Percentiles rank a stretch among this genome's conserved stretches.
These are phyloP conservation scores for Drosophila hamatofila DNA, from an alignment of 2,888 invertebrate genomes.

Conservation along the genomic window DNA sequence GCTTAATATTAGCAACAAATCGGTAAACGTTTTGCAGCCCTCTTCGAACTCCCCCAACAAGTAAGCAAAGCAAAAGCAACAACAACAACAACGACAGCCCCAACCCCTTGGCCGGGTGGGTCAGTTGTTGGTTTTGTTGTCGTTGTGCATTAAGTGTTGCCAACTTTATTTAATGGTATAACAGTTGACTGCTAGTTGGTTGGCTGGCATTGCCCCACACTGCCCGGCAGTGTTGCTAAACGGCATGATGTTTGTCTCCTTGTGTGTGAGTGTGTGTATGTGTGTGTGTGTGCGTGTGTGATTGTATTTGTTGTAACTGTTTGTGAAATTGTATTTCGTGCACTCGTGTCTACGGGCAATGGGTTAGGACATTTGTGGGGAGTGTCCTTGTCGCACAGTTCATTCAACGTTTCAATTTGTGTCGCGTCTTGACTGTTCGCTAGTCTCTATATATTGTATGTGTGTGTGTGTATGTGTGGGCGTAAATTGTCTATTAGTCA, in stretches of 20 bases:
- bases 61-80: slow-evolving; percentile 23
- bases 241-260: slow-evolving; percentile 39
- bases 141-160: slow-evolving; percentile 83
- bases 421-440: slow-evolving; percentile 53
- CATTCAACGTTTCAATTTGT: slow-evolving; percentile 60
- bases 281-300: slow-evolving; percentile 35
- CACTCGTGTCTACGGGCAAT: slow-evolving; percentile 43
- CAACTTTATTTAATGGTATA: slow-evolving; percentile 83
- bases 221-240: slow-evolving; percentile 62
- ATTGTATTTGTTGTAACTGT: slow-evolving; percentile 50
- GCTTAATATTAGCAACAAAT: slow-evolving; percentile 78
- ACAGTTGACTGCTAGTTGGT: slow-evolving; percentile 79
- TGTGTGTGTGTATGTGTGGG: slow-evolving; percentile 50
- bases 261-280: slow-evolving; percentile 21
- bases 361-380: slow-evolving; percentile 55
- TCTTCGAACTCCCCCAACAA: slow-evolving; percentile 19
- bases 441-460: slow-evolving; percentile 9
- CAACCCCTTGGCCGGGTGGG: not conserved
- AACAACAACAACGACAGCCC: slow-evolving; percentile 24
- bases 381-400: slow-evolving; percentile 54
- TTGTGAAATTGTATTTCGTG: slow-evolving; percentile 70
- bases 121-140: slow-evolving; percentile 67
- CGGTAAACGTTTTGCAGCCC: slow-evolving; percentile 64
- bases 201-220: slow-evolving; percentile 57
- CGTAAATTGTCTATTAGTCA: slow-evolving; percentile 82